Conservation (phyloP, 2,797 vertebrate species). For the Dallia pectoralis region DNA sequence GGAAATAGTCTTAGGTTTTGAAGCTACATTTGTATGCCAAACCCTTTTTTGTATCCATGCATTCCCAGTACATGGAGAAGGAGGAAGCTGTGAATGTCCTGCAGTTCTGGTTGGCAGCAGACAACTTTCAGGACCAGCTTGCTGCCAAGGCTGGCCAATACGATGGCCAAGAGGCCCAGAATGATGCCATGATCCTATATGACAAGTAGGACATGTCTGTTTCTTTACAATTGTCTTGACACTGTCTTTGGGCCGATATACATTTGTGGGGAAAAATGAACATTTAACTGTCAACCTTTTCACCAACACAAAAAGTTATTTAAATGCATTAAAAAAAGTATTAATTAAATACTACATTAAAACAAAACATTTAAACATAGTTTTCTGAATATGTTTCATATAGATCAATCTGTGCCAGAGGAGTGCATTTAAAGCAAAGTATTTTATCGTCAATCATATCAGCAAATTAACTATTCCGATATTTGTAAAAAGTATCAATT, state of each 20-base stretch:
- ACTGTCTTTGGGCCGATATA: neutral
- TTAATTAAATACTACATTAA: no score
- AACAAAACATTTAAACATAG: no score
- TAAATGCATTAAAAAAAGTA: no score
- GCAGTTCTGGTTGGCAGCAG: slow-evolving; percentile 97
- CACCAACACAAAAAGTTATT: no score
- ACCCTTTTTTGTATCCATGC: neutral
- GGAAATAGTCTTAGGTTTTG: neutral
- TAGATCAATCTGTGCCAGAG: no score
- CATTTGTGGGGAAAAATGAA: neutral
- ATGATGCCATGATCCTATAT: slow-evolving; percentile 98
- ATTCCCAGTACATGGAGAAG: slow-evolving; percentile 93
- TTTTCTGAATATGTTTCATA: no score
- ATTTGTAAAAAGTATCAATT: no score
- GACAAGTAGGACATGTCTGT: slow-evolving; percentile 85
- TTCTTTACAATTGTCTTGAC: neutral
- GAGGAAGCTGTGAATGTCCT: slow-evolving; percentile 95
- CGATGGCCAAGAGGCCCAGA: slow-evolving; percentile 97
- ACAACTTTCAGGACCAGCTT: slow-evolving; percentile 98
- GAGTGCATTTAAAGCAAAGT: no score
- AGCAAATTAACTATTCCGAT: no score
- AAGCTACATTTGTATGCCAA: neutral
- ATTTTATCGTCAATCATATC: no score
- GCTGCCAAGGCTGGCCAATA: slow-evolving; percentile 98
- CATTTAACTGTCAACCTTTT: no score